A percentile compares a stretch with the other conserved stretches of the same genome.
Conservation (phyloP, 2,888 invertebrate genomes). For the Ornithoptera alexandrae region DNA sequence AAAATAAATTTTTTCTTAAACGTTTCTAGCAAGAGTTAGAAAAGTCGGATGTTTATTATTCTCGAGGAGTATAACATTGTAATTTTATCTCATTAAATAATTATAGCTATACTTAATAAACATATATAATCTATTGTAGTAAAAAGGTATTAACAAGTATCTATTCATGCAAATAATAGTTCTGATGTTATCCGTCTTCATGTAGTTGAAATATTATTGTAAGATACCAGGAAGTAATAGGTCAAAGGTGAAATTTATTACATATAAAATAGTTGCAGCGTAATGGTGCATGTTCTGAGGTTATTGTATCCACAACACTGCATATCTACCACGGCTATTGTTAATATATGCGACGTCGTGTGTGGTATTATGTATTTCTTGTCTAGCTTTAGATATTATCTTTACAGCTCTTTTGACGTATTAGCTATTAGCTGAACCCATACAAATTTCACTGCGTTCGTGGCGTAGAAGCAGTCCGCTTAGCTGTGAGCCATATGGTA, state of each 20-base stretch:
- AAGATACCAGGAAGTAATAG: conserved; percentile 8
- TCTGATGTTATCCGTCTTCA: background rate
- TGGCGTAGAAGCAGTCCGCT: too few species aligned
- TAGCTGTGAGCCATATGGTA: too few species aligned
- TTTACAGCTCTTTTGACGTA: background rate
- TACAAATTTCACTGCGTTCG: too few species aligned
- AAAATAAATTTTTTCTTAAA: too few species aligned
- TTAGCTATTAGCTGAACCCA: background rate
- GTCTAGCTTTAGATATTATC: background rate
- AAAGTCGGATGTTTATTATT: background rate
- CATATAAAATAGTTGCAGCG: conserved; percentile 9
- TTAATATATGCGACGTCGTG: background rate
- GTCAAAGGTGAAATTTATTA: conserved; percentile 15
- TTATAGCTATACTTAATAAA: background rate
- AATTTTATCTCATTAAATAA: background rate
- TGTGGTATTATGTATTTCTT: background rate
- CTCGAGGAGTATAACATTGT: background rate
- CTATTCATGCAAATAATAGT: background rate
- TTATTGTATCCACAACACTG: conserved; percentile 1
- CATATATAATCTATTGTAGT: background rate
- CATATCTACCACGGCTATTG: background rate
- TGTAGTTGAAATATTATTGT: background rate
- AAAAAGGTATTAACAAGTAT: background rate
- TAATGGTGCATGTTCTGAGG: conserved; percentile 6
- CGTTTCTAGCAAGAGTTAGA: background rate